Evolutionary conservation across 2,113 vertebrate species (phyloP).

Genomic region (Corythornis vintsioides): DNA sequence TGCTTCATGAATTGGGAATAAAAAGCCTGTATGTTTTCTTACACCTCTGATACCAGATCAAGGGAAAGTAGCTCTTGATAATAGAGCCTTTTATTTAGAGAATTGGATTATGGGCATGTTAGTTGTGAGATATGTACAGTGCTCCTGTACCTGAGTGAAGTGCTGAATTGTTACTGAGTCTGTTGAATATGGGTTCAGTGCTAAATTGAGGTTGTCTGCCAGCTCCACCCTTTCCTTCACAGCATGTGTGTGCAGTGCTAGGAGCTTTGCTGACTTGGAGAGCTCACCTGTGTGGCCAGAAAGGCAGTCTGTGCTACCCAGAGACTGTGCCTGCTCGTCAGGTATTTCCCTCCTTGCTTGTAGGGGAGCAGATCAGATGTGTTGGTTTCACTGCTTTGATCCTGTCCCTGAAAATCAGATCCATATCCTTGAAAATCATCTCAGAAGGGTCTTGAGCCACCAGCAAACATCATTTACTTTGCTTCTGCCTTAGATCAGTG

Average conservation of each 20-base stretch:
- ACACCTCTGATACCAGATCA: slow-evolving; percentile 28
- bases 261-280: neutral
- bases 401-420: neutral
- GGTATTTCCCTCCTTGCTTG: neutral
- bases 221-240: neutral
- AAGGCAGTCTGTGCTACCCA: neutral
- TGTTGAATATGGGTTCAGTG: neutral
- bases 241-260: neutral
- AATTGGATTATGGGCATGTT: neutral
- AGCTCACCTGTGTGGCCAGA: neutral
- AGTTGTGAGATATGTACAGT: neutral
- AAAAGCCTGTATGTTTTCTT: neutral
- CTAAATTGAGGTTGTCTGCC: neutral
- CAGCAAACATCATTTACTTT: neutral
- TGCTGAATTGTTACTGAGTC: neutral
- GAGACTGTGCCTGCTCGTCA: neutral
- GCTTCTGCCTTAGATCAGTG: neutral
- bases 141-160: neutral
- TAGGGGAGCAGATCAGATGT: neutral
- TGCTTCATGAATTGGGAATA: slow-evolving; percentile 4
- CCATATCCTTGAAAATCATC: rapidly evolving
- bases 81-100: neutral
- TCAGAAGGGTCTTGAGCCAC: neutral
- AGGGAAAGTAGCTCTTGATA: neutral
- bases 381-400: neutral